These are phyloP conservation scores for Oreortyx pictus DNA, from an alignment of 2,797 vertebrate genomes.

Conservation along the genomic window DNA sequence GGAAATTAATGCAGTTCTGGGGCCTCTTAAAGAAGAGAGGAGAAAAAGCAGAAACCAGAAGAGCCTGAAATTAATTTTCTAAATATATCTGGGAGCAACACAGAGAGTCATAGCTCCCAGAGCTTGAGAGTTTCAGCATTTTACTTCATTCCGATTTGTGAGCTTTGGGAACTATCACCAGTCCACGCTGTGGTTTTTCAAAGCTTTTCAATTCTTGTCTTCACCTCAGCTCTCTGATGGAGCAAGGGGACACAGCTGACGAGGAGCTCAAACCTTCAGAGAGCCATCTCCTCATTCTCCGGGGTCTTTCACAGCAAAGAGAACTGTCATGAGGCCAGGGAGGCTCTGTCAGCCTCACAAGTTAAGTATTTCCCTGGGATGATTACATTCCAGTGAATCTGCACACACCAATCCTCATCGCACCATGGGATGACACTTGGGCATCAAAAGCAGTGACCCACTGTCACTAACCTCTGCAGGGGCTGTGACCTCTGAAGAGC, in stretches of 20 bases:
- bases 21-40: conserved; percentile 6
- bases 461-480: not conserved
- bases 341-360: not conserved
- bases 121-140: not conserved
- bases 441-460: not conserved
- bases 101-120: conserved; percentile 1
- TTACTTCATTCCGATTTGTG: not conserved
- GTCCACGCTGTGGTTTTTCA: rapidly evolving
- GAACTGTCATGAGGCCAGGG: not conserved
- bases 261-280: not conserved
- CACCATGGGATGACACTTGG: not conserved
- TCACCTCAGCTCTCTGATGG: rapidly evolving
- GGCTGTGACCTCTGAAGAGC: not conserved
- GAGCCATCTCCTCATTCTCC: not conserved
- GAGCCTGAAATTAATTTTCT: conserved; percentile 64
- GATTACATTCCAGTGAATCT: not conserved
- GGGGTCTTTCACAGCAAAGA: not conserved
- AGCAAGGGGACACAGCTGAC: not conserved
- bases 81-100: conserved; percentile 21
- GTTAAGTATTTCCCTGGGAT: rapidly evolving
- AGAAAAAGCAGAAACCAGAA: conserved; percentile 28
- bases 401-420: rapidly evolving
- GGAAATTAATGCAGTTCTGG: conserved; percentile 21
- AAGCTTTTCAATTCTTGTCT: not conserved
- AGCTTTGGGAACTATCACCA: not conserved